These are phyloP conservation scores for Distichodus sexfasciatus DNA, from an alignment of 2,797 vertebrate species.

Conservation along the genomic window DNA sequence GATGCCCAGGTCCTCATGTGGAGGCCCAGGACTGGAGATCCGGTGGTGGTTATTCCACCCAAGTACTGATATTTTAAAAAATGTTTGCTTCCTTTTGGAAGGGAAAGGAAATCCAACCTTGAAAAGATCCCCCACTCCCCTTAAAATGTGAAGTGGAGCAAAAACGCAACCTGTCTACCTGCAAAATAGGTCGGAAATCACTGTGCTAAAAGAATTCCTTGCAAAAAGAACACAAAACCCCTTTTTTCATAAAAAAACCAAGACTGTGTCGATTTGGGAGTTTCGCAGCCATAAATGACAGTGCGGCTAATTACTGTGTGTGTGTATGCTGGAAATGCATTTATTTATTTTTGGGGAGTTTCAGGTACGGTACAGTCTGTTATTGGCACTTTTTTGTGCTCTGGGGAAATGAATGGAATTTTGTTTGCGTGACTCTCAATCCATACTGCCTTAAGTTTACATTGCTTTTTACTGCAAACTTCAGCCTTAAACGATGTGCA, in stretches of 20 bases:
- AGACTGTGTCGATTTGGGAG: slow-evolving; percentile 4
- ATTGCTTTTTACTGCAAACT: slow-evolving; percentile 85
- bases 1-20: slow-evolving; percentile 99
- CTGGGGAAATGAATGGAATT: slow-evolving; percentile 20
- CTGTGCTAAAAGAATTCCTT: slow-evolving; percentile 78
- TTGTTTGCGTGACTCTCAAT: slow-evolving; percentile 73
- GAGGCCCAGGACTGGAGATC: slow-evolving; percentile 87
- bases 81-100: no score
- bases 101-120: background rate
- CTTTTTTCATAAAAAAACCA: slow-evolving; percentile 48
- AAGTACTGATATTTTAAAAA: no score
- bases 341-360: slow-evolving; percentile 62
- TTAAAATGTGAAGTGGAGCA: slow-evolving; percentile 40
- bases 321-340: slow-evolving; percentile 47
- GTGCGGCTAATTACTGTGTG: slow-evolving; percentile 41
- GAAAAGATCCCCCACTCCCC: no score
- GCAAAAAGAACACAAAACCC: slow-evolving; percentile 55
- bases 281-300: slow-evolving; percentile 7
- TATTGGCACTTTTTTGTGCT: slow-evolving; percentile 41
- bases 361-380: background rate
- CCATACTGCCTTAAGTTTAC: slow-evolving; percentile 94
- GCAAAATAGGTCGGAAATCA: slow-evolving; percentile 82
- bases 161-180: slow-evolving; percentile 88
- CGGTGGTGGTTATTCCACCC: slow-evolving; percentile 92
- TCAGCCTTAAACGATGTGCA: slow-evolving; percentile 88